Percentiles rank a stretch among this genome's conserved stretches.
phyloP scores from a whole-genome alignment of 2,113 vertebrate species.

The Nannobrachium achirus region DNA sequence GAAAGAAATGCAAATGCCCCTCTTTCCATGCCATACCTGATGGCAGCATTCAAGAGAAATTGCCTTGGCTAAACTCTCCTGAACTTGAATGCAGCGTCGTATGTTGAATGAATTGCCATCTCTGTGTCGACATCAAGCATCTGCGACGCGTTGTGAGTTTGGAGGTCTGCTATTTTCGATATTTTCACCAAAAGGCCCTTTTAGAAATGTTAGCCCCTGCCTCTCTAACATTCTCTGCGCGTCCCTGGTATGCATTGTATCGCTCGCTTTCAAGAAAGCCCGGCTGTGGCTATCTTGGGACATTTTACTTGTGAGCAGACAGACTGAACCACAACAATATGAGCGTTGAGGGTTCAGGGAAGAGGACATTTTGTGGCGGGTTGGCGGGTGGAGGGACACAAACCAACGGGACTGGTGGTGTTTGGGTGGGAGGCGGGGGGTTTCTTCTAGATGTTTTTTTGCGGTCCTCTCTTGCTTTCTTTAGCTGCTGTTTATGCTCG shows the following conservation, averaged over 20 bases:
- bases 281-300: conserved; percentile 28
- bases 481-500: conserved; percentile 57
- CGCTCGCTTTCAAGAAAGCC: conserved; percentile 28
- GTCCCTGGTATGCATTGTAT: conserved; percentile 13
- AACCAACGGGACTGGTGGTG: background rate
- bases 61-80: too few relatives aligned
- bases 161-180: too few relatives aligned
- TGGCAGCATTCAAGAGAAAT: too few relatives aligned
- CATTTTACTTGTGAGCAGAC: conserved; percentile 19
- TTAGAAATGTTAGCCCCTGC: too few relatives aligned
- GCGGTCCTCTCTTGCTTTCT: conserved; percentile 52
- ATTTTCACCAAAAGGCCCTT: too few relatives aligned
- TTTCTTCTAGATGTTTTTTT: conserved; percentile 47
- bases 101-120: too few relatives aligned
- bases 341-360: conserved; percentile 38
- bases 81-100: too few relatives aligned
- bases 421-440: background rate
- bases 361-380: conserved; percentile 33
- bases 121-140: too few relatives aligned
- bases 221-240: too few relatives aligned
- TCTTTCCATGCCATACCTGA: too few relatives aligned
- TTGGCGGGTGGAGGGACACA: conserved; percentile 38
- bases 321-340: conserved; percentile 54
- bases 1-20: too few relatives aligned
- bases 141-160: too few relatives aligned